Base-by-base conservation (phyloP, 2,797 vertebrate species). In the Silurus aristotelis region DNA sequence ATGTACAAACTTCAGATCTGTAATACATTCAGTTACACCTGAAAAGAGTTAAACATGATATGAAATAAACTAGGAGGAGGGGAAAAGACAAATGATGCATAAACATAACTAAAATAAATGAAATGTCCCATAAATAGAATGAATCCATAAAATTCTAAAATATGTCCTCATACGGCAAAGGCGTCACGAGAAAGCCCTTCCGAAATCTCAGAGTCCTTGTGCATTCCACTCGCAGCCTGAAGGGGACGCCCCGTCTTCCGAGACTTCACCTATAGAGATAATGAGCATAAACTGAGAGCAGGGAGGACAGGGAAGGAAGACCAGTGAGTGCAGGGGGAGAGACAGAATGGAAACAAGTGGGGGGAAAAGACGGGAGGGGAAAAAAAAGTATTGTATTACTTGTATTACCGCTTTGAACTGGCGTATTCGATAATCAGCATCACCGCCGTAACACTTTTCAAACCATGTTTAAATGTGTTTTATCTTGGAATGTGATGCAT, bases 191-290 rank as follows among this genome's bases (percentile, higher is more conserved):
- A 93, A 88, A 95, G 96, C 94, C 96, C 10, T 52, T 95, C 95
- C 94, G 95, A 95, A 95, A 94, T 95, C 91, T 92, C 92, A 93
- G 93, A 93, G 95, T 97, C 93, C 92, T 93, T 95, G 90, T 91
- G 87, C 89, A 80, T 31, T 70, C 5, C 89, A 92, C 89, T 88
- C 92, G 92, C 93, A 86, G 85, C 85, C 90, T 92, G 92, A 90
- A 90, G 31, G 91, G 92, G 67, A 91, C 91, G 90, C 90, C 86
- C 92, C 93, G 63, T 94, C 92, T 68, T 94, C 92, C 6, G 93
- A 89, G 92, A 90, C 92, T 90, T 95, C 96, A 98, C 94, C 98
- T 95, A 96, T 98, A 98, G 96, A 98, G 97, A 96, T 98, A 99
- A 96, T 98, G 97, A 90, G 97, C 97, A 95, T 97, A 97, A 93